Evolutionary conservation across 2,888 invertebrate species (phyloP).

Genomic region (Resseliella maxima): DNA sequence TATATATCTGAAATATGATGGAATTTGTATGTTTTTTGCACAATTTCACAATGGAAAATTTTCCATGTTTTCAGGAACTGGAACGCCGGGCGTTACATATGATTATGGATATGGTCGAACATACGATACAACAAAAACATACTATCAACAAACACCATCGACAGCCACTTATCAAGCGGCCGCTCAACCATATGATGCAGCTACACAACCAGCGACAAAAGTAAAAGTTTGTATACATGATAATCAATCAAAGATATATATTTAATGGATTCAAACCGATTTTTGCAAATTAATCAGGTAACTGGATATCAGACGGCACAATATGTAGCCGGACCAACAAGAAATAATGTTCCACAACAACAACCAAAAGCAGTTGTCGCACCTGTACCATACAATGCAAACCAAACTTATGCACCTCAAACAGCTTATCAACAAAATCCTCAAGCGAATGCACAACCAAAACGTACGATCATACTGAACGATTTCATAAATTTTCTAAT

Average conservation of each 20-base stretch:
- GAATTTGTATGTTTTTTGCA: neutral
- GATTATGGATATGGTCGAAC: slow-evolving; percentile 77
- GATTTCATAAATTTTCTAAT: neutral
- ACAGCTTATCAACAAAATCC: slow-evolving; percentile 60
- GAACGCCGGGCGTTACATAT: slow-evolving; percentile 73
- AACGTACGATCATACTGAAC: slow-evolving; percentile 68
- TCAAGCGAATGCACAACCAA: slow-evolving; percentile 65
- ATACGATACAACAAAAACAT: slow-evolving; percentile 86
- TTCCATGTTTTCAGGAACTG: slow-evolving; percentile 59
- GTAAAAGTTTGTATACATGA: slow-evolving; percentile 60
- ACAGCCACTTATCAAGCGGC: slow-evolving; percentile 67
- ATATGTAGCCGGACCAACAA: slow-evolving; percentile 73
- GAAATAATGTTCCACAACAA: slow-evolving; percentile 73
- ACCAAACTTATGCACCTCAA: slow-evolving; percentile 67
- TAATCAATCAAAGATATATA: slow-evolving; percentile 57
- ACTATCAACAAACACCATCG: slow-evolving; percentile 82
- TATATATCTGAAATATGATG: no score
- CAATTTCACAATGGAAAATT: neutral
- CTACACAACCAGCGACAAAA: slow-evolving; percentile 63
- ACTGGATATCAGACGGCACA: slow-evolving; percentile 63
- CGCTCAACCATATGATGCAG: slow-evolving; percentile 68
- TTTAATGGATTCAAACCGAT: slow-evolving; percentile 41
- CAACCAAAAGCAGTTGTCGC: neutral
- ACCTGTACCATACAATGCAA: slow-evolving; percentile 69
- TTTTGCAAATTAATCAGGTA: slow-evolving; percentile 57